Percentiles rank a stretch among this genome's conserved stretches.
Conservation (phyloP, 2,888 invertebrate species). For the Linyphia triangularis region DNA sequence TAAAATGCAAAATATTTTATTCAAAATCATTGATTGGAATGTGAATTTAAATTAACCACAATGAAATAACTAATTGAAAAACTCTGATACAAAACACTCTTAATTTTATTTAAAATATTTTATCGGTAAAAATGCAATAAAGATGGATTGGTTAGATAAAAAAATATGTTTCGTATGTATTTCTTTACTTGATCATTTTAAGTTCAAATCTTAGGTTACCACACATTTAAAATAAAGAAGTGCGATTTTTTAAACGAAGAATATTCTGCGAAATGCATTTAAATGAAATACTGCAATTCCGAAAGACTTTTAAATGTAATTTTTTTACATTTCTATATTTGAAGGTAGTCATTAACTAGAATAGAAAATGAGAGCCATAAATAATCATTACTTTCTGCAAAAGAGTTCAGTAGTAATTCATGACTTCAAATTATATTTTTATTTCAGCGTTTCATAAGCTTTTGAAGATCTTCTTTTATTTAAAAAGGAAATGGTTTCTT, state of each 20-base stretch:
- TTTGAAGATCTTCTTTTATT: not conserved
- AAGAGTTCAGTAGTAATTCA: slow-evolving; percentile 8
- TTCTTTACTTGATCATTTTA: too few relatives aligned
- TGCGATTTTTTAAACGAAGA: not conserved
- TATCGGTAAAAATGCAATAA: too few relatives aligned
- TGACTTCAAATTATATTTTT: not conserved
- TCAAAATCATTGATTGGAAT: too few relatives aligned
- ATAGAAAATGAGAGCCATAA: slow-evolving; percentile 3
- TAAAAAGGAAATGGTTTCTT: not conserved
- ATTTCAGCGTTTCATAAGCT: not conserved
- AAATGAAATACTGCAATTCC: not conserved
- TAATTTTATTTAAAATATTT: too few relatives aligned
- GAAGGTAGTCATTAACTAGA: not conserved
- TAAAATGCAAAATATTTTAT: too few relatives aligned
- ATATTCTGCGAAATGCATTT: not conserved
- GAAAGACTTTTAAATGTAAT: not conserved
- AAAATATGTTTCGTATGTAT: too few relatives aligned
- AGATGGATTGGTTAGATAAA: too few relatives aligned
- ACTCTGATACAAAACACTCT: too few relatives aligned
- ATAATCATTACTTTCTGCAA: not conserved
- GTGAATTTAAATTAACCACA: too few relatives aligned
- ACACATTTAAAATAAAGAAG: not conserved
- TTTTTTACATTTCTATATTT: not conserved
- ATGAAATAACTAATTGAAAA: too few relatives aligned
- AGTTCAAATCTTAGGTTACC: not conserved